These are phyloP conservation scores for Dermolepida albohirtum DNA, from an alignment of 2,888 invertebrate species.

Conservation along the genomic window DNA sequence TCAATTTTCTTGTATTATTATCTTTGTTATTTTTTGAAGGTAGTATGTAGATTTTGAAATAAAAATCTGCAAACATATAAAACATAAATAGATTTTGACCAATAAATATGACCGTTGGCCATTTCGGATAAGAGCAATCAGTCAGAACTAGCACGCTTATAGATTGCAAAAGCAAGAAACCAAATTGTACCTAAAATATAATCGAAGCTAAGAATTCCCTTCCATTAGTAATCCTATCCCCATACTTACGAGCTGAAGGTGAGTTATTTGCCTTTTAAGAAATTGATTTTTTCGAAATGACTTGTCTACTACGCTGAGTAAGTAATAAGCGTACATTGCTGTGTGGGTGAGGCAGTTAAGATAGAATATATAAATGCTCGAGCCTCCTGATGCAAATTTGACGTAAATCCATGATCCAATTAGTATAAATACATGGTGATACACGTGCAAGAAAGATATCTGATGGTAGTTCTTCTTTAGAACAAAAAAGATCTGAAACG, in stretches of 20 bases:
- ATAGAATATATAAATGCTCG: constrained; percentile 71
- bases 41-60: too few species aligned
- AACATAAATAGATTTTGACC: too few species aligned
- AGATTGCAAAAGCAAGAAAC: constrained; percentile 55
- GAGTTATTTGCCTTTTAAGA: constrained; percentile 88
- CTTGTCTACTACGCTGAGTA: constrained; percentile 79
- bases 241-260: constrained; percentile 78
- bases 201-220: neutral
- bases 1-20: too few species aligned
- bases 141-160: too few species aligned
- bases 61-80: too few species aligned
- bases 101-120: too few species aligned
- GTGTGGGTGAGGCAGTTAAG: constrained; percentile 82
- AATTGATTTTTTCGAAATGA: constrained; percentile 75
- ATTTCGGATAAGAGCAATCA: too few species aligned
- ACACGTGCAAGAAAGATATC: constrained; percentile 85
- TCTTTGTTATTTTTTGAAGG: too few species aligned
- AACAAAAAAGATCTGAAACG: constrained; percentile 78
- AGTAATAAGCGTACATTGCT: constrained; percentile 87
- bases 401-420: constrained; percentile 72
- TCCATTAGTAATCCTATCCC: constrained; percentile 49
- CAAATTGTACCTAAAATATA: constrained; percentile 73
- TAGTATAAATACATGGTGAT: constrained; percentile 88
- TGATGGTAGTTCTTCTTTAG: constrained; percentile 85
- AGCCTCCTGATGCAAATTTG: constrained; percentile 77